phyloP scores from a whole-genome alignment of 30 jellyfish, hydroid and myxozoan species.

The Mastigias papua region DNA sequence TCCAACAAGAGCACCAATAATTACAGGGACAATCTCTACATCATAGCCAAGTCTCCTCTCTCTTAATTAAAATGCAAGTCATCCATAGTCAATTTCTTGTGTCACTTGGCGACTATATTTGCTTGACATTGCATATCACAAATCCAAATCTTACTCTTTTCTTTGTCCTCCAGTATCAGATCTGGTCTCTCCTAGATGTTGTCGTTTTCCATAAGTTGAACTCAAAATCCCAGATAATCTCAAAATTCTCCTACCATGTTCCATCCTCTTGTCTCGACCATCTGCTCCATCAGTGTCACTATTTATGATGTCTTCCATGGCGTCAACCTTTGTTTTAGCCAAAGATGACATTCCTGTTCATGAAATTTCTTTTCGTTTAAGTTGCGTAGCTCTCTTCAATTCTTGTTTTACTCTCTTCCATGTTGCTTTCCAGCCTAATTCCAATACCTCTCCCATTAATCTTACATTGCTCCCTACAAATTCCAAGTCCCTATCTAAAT shows the following conservation, averaged over 20 bases:
- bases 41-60: not conserved
- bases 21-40: not conserved
- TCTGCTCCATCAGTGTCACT: constrained; percentile 19
- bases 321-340: not conserved
- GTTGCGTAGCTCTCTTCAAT: not conserved
- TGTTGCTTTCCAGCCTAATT: not conserved
- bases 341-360: not conserved
- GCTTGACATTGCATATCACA: not conserved
- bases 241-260: constrained; percentile 31
- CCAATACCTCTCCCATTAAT: not conserved
- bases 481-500: not conserved
- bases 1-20: not conserved
- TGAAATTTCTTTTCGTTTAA: not conserved
- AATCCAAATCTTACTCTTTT: not conserved
- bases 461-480: not conserved
- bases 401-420: not conserved
- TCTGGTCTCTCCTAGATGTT: too few species aligned
- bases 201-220: too few species aligned
- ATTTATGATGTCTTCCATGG: constrained; percentile 46
- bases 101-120: not conserved
- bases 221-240: not conserved
- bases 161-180: too few species aligned
- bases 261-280: constrained; percentile 41
- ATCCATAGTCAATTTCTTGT: not conserved
- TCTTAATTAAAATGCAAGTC: not conserved